phyloP scores from a whole-genome alignment of 92 coral and sea anemone genomes.

The Actinernus sp. region DNA sequence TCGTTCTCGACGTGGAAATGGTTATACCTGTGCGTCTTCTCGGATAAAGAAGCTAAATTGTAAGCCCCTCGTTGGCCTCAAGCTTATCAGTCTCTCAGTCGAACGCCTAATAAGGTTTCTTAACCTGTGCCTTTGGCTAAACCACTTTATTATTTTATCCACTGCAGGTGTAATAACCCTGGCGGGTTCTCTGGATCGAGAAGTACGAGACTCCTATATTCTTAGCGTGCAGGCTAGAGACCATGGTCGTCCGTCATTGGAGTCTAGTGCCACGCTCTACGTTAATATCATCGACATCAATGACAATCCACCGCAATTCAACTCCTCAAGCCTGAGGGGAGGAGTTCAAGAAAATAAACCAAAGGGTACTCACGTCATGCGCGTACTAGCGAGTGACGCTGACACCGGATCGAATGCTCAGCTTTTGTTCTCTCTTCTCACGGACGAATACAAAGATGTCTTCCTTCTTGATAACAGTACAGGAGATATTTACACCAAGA shows the following conservation, averaged over 20 bases:
- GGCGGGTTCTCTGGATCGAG: slow-evolving; percentile 70
- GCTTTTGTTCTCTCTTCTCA: slow-evolving; percentile 59
- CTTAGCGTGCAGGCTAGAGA: slow-evolving; percentile 73
- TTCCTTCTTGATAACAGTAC: slow-evolving; percentile 60
- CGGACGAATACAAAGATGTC: slow-evolving; percentile 48
- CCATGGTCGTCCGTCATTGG: slow-evolving; percentile 62
- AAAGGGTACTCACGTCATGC: slow-evolving; percentile 69
- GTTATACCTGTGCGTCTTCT: too few species aligned
- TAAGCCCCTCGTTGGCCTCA: too few species aligned
- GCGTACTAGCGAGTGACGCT: slow-evolving; percentile 77
- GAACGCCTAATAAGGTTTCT: too few species aligned
- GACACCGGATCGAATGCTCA: slow-evolving; percentile 80
- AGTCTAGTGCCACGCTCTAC: slow-evolving; percentile 51
- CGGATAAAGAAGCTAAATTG: too few species aligned
- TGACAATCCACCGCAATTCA: slow-evolving; percentile 80
- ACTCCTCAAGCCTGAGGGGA: slow-evolving; percentile 60
- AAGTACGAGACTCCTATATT: slow-evolving; percentile 48
- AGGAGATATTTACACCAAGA: slow-evolving; percentile 74
- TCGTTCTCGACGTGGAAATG: too few species aligned
- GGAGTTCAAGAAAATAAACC: slow-evolving; percentile 84
- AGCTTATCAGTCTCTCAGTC: too few species aligned
- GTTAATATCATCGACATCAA: slow-evolving; percentile 81
- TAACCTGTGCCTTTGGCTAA: too few species aligned
- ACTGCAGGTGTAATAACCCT: slow-evolving; percentile 79
- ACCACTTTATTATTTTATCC: too few species aligned